Conservation (phyloP, 2,888 invertebrate genomes). For the Drosophila neoperkinsi region DNA sequence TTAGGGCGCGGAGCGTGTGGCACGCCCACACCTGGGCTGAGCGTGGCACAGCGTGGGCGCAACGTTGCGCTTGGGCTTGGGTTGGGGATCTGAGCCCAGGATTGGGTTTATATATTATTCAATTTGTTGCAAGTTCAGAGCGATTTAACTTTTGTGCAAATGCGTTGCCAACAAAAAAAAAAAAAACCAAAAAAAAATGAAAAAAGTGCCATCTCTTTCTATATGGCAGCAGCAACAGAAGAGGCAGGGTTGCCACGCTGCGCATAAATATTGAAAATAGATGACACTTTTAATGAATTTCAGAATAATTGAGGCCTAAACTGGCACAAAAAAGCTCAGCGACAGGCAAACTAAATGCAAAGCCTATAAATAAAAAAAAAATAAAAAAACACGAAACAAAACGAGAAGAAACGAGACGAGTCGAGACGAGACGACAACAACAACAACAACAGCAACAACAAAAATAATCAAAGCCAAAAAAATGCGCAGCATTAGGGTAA, state of each 20-base stretch:
- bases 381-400: constrained; percentile 6
- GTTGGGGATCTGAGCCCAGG: constrained; percentile 37
- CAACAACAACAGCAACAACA: constrained; percentile 5
- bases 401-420: neutral
- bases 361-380: constrained; percentile 61
- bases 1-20: constrained; percentile 31
- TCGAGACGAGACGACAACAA: constrained; percentile 1
- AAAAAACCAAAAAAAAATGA: neutral
- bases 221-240: neutral
- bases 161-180: neutral
- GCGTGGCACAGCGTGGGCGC: constrained; percentile 58
- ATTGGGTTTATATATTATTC: constrained; percentile 57
- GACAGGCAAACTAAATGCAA: constrained; percentile 65
- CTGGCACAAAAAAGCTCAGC: constrained; percentile 68
- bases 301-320: constrained; percentile 79
- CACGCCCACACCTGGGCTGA: constrained; percentile 18
- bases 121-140: constrained; percentile 43
- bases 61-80: neutral
- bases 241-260: constrained; percentile 13
- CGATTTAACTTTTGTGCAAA: constrained; percentile 46
- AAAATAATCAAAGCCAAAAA: constrained; percentile 5
- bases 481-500: constrained; percentile 30
- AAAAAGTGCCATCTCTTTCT: neutral
- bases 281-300: constrained; percentile 76
- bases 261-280: constrained; percentile 61